phyloP scores from a whole-genome alignment of 2,797 vertebrate genomes.

The Eulemur mongoz region DNA sequence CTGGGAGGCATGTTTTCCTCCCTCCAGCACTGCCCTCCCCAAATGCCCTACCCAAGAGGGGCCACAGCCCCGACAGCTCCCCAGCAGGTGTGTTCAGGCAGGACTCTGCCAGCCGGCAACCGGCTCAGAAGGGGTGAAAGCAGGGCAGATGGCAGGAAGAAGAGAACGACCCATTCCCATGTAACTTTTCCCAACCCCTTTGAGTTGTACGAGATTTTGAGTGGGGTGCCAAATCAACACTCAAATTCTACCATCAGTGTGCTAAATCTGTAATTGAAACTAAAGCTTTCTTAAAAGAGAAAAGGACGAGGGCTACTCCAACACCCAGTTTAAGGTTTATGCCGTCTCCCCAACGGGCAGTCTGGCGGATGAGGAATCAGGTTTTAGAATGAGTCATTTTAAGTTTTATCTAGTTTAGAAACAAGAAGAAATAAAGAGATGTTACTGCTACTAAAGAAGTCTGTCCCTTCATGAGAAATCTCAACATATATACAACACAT shows the following conservation, averaged over 20 bases:
- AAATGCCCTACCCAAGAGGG: background rate
- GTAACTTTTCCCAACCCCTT: too few species aligned
- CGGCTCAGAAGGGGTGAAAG: background rate
- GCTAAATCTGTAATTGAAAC: background rate
- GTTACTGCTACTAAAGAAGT: accelerated
- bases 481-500: accelerated
- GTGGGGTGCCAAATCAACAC: accelerated
- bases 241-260: background rate
- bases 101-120: background rate
- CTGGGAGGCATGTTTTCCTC: background rate
- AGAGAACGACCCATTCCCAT: background rate
- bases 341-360: accelerated
- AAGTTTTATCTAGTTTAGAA: background rate
- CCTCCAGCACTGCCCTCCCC: accelerated
- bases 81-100: accelerated
- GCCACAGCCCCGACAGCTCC: accelerated
- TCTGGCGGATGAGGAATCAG: background rate
- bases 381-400: background rate
- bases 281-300: background rate
- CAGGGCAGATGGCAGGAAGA: too few species aligned
- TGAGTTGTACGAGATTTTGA: background rate
- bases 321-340: background rate
- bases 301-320: background rate
- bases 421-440: background rate
- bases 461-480: background rate